Percentiles rank a stretch among this genome's conserved stretches.
These are phyloP conservation scores for Cistogaster globosa DNA, from an alignment of 2,888 invertebrate genomes.

Conservation along the genomic window DNA sequence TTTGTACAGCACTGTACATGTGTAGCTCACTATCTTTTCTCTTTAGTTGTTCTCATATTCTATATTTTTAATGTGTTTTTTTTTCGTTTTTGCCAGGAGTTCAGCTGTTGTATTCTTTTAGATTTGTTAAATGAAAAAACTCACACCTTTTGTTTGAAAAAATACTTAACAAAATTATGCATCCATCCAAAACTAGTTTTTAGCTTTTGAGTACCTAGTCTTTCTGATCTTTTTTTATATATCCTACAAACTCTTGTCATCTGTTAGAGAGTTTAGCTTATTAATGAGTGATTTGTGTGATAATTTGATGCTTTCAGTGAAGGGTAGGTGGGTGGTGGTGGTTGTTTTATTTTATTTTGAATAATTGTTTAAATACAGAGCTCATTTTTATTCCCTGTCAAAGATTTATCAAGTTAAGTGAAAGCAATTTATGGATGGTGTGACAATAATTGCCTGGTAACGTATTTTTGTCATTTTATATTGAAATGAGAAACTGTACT, in stretches of 20 bases:
- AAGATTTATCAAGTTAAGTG: conserved; percentile 7
- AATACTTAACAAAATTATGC: too few species aligned
- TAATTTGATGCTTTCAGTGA: conserved; percentile 7
- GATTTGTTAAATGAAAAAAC: too few species aligned
- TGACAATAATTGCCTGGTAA: conserved; percentile 44
- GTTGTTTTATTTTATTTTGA: conserved; percentile 27
- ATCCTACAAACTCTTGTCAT: background rate
- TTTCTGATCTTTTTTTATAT: too few species aligned
- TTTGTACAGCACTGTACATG: too few species aligned
- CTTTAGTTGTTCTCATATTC: too few species aligned
- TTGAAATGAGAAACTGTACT: conserved; percentile 47
- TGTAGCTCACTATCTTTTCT: too few species aligned
- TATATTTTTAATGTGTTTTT: too few species aligned
- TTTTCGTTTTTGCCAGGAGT: too few species aligned
- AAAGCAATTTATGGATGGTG: conserved; percentile 41
- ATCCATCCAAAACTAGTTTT: too few species aligned
- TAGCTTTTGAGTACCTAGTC: too few species aligned
- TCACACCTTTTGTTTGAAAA: too few species aligned
- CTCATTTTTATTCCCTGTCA: background rate
- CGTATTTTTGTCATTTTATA: background rate
- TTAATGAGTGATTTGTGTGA: conserved; percentile 33
- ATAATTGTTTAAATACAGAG: conserved; percentile 4
- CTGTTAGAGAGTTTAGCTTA: conserved; percentile 9
- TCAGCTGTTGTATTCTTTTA: too few species aligned
- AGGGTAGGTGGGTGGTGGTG: conserved; percentile 46